Percentiles rank a stretch among this genome's conserved stretches.
phyloP scores from a whole-genome alignment of 2,797 vertebrate genomes.

The Eulemur mongoz region DNA sequence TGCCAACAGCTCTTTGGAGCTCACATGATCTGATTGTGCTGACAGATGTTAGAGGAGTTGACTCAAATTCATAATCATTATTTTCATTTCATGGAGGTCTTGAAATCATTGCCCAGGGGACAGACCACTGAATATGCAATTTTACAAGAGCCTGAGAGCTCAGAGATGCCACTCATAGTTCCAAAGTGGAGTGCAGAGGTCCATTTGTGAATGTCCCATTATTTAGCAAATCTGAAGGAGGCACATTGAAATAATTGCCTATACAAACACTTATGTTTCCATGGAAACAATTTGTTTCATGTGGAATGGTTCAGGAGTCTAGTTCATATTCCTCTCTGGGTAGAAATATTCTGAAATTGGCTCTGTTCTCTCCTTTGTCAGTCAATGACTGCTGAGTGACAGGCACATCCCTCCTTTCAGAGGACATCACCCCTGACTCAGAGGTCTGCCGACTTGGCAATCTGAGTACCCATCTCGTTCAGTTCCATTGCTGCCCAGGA shows the following conservation, averaged over 20 bases:
- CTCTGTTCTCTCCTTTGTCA: background rate
- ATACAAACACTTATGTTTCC: constrained; percentile 1
- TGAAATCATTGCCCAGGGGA: background rate
- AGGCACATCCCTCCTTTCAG: background rate
- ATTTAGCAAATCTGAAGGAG: background rate
- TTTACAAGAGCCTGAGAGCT: background rate
- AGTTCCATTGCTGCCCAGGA: background rate
- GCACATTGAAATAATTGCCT: background rate
- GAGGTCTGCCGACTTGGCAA: background rate
- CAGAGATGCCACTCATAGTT: background rate
- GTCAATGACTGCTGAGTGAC: background rate
- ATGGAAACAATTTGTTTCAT: background rate
- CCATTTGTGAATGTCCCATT: background rate
- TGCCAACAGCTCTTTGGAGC: constrained; percentile 46
- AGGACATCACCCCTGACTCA: background rate
- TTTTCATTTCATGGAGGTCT: background rate
- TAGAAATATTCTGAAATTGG: background rate
- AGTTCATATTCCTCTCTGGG: constrained; percentile 4
- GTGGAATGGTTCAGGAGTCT: background rate
- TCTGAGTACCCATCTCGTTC: background rate
- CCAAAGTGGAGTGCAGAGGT: background rate
- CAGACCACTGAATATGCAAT: background rate
- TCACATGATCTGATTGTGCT: background rate
- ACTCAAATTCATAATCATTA: background rate
- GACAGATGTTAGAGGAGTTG: background rate